These are phyloP conservation scores for Idris sp. DNA, from an alignment of 1,140 invertebrate species.

Conservation along the genomic window DNA sequence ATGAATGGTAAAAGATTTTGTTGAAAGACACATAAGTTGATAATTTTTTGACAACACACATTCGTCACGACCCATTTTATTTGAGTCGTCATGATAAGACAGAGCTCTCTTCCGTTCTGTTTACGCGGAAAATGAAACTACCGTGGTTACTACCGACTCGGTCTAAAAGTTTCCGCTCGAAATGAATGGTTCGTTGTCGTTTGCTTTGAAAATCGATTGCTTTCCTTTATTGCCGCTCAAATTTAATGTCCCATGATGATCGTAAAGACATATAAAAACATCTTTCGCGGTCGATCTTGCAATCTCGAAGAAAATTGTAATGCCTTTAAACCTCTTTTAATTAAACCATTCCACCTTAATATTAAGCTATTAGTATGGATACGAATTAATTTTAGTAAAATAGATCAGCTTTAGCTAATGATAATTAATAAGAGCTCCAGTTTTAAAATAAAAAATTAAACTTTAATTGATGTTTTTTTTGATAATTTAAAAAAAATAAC, in stretches of 20 bases:
- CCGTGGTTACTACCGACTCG: conserved; percentile 55
- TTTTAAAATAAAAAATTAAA: no score
- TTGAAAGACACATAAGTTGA: no score
- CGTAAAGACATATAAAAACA: conserved; percentile 14
- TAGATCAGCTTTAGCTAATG: no score
- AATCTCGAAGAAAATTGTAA: no score
- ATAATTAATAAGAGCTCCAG: no score
- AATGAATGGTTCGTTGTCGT: conserved; percentile 57
- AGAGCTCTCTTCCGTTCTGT: conserved; percentile 64
- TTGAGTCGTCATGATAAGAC: conserved; percentile 40
- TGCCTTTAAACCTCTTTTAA: no score
- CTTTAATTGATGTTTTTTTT: no score
- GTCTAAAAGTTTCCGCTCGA: conserved; percentile 58
- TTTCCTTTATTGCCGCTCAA: conserved; percentile 39
- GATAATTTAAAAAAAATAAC: no score
- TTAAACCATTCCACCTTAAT: no score
- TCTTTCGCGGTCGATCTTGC: conserved; percentile 19
- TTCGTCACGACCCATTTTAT: conserved; percentile 55
- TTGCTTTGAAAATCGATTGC: conserved; percentile 59
- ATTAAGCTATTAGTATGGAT: no score
- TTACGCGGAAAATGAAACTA: conserved; percentile 64
- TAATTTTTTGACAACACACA: conserved; percentile 3
- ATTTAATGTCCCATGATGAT: conserved; percentile 38
- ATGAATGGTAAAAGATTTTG: no score
- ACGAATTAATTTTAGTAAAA: no score